A percentile compares a stretch with the other conserved stretches of the same genome.
phyloP scores from a whole-genome alignment of 2,888 invertebrate genomes.

The Agrochola lota region DNA sequence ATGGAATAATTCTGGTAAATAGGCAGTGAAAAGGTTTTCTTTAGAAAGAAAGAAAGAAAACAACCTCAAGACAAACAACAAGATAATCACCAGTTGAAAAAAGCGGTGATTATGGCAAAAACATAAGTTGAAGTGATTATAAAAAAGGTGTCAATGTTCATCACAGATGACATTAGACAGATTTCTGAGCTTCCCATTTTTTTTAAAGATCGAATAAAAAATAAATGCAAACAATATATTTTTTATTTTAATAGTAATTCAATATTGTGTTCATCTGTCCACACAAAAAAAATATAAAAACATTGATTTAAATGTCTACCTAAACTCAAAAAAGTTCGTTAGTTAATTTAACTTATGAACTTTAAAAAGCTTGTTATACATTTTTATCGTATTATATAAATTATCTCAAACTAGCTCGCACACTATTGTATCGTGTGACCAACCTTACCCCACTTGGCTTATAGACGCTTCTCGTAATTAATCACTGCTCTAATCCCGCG shows the following conservation, averaged over 20 bases:
- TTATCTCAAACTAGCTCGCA: neutral
- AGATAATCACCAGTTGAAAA: neutral
- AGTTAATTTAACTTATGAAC: neutral
- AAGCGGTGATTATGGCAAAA: neutral
- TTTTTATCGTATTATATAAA: neutral
- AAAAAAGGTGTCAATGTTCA: neutral
- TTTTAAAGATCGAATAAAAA: neutral
- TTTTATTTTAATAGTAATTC: neutral
- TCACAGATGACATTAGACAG: too few relatives aligned
- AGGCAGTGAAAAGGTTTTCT: too few relatives aligned
- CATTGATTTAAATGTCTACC: neutral
- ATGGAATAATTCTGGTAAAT: neutral
- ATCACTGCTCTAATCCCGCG: constrained; percentile 50
- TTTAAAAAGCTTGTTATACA: neutral
- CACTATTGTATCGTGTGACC: neutral
- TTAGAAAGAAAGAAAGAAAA: too few relatives aligned
- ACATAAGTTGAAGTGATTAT: neutral
- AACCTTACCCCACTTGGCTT: constrained; percentile 5
- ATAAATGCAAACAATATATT: neutral
- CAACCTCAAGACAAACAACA: neutral
- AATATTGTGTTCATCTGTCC: neutral
- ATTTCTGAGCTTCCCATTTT: too few relatives aligned
- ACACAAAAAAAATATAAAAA: neutral
- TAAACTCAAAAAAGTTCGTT: neutral
- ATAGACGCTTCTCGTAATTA: constrained; percentile 45